Conservation (phyloP, 2,113 vertebrate genomes). For the crab-eating macaque (Macaca fascicularis) region T2T-MFA8v1.1 NC_088393.1:53345501-53346000, state of each 20-base stretch:
- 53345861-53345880: background rate
- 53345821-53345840: background rate
- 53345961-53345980: background rate
- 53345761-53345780: background rate
- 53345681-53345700: background rate
- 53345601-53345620: background rate
- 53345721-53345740: background rate
- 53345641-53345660: background rate
- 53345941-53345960: background rate
- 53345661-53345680: background rate
- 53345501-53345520: too few species aligned
- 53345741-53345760: background rate
- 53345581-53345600: background rate
- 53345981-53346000: background rate
- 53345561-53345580: background rate
- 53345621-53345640: background rate
- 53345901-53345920: background rate
- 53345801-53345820: background rate
- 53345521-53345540: background rate
- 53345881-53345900: background rate
- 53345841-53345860: background rate
- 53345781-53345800: background rate
- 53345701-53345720: background rate
- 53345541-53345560: background rate
- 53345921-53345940: background rate